Conservation (phyloP, 2,797 vertebrate species). For the Gambusia yucatana region DNA sequence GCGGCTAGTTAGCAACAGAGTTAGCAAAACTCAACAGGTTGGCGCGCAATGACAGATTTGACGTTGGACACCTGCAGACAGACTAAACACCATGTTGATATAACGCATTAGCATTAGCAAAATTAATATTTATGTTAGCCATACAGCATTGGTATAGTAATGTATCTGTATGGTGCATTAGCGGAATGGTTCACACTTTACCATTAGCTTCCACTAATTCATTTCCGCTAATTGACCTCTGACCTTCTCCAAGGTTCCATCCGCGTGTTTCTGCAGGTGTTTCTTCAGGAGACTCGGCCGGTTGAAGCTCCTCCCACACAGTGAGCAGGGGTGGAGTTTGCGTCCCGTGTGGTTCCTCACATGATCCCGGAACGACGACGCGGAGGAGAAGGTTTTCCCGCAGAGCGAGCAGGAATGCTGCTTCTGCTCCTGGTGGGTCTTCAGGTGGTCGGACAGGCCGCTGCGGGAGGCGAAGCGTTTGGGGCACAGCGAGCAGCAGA, state of each 20-base stretch:
- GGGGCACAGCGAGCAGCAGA: conserved; percentile 57
- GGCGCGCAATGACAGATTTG: no score
- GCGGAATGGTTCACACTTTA: background rate
- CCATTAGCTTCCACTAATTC: background rate
- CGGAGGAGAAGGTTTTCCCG: conserved; percentile 51
- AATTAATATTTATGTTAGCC: background rate
- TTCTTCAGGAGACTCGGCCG: conserved; percentile 61
- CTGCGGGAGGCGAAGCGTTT: conserved; percentile 63
- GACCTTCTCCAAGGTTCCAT: conserved; percentile 1
- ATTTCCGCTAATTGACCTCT: background rate
- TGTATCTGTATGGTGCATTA: background rate
- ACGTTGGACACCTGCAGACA: no score
- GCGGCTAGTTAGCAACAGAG: background rate
- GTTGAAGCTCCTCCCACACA: conserved; percentile 67
- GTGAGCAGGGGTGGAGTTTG: conserved; percentile 50
- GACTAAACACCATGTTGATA: no score
- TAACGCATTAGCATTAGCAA: no score
- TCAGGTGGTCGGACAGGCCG: conserved; percentile 53
- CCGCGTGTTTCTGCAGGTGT: conserved; percentile 50
- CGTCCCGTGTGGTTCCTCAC: conserved; percentile 56
- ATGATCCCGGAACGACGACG: conserved; percentile 60
- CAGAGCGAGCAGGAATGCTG: conserved; percentile 50
- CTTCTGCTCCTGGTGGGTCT: conserved; percentile 33
- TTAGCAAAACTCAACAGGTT: no score
- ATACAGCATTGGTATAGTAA: background rate